Base-by-base conservation (phyloP, 1,140 invertebrate species). In the Trachymyrmex cornetzi region DNA sequence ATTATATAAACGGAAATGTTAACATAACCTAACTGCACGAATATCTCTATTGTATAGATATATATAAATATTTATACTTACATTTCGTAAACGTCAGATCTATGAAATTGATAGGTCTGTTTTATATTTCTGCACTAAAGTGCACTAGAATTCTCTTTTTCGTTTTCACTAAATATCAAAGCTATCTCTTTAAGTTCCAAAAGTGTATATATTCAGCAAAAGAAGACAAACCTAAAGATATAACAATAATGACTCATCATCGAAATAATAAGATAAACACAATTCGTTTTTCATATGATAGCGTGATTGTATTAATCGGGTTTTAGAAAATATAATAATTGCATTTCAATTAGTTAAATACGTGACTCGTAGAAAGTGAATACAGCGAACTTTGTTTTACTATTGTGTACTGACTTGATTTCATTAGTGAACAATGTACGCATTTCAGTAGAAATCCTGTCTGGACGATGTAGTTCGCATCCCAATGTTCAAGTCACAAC, bases 331-430 rank as follows among this genome's bases (percentile, higher is more conserved):
- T n/a, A 7, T 3, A 38, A 24, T 34, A 84, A 82, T 48, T 14
- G 14, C 1, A 57, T 75, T 74, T 74, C 24, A 82, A 74, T 82
- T 82, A 59, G 2, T 34, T 44, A 61, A 61, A 74, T 50, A 82
- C 4, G 38, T 38, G 11, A 44, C 30, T 81, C 3, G 11, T 19
- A n/a, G 16, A 55, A 57, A 57, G 24, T 38, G 22, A 67, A 81
- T 48, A 50, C 22, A 22, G n/a, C 38, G 24, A 24, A 61, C 16
- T 75, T 74, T 34, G 55, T 84, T 59, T 30, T 19, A 24, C 38
- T 0, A 14, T 22, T 22, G n/a, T n/a, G 12, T 27, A n/a, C n/a
- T 27, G 16, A 71, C 50, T 57, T 71, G 14, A 53, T 48, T 27
- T 34, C 14, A 16, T 14, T 27, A 19, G 2, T 12, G 14, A 22